Conservation (phyloP, 2,797 vertebrate species). For the Orestias chungarensis region DNA sequence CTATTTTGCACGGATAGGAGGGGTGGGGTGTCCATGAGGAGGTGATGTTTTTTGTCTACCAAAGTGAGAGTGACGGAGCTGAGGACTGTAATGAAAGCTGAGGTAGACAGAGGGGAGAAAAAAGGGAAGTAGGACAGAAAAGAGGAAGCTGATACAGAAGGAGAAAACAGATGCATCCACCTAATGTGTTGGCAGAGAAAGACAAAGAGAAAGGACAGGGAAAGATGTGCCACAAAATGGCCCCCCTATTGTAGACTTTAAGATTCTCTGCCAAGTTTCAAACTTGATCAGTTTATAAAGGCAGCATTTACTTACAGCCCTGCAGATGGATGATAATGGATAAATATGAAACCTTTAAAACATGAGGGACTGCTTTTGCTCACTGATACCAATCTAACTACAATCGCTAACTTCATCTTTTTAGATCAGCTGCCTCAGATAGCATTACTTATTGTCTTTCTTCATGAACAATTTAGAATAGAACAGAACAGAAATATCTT, state of each 20-base stretch:
- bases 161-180: constrained; percentile 41
- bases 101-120: not conserved
- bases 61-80: constrained; percentile 34
- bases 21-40: constrained; percentile 20
- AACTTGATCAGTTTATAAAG: not conserved
- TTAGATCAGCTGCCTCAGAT: not conserved
- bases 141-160: constrained; percentile 23
- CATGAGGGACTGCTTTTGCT: not conserved
- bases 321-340: not conserved
- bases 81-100: constrained; percentile 15
- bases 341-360: not conserved
- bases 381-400: not conserved
- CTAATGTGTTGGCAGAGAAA: constrained; percentile 42
- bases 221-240: constrained; percentile 37
- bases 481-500: no score
- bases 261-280: constrained; percentile 34
- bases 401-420: not conserved
- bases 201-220: constrained; percentile 15
- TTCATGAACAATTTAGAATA: no score
- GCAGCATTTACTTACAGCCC: not conserved
- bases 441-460: no score
- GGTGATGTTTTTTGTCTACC: constrained; percentile 58
- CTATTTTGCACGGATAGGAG: constrained; percentile 66
- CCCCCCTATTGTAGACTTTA: constrained; percentile 21
- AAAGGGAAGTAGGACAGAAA: constrained; percentile 12